A percentile compares a stretch with the other conserved stretches of the same genome.
Evolutionary conservation across 2,113 vertebrate species (phyloP).

Genomic region (Cricetomys ansorgei): DNA sequence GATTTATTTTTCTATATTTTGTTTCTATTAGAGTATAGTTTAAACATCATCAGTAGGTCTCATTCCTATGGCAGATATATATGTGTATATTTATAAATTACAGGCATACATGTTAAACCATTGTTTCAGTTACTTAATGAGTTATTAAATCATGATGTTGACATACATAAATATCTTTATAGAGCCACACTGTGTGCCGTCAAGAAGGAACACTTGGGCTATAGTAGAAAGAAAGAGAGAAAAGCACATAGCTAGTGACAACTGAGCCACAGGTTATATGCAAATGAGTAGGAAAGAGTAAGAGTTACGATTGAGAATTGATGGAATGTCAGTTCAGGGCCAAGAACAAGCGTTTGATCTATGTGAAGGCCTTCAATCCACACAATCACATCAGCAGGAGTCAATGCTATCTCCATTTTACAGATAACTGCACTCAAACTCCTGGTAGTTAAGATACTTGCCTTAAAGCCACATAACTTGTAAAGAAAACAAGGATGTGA

Average conservation of each 20-base stretch:
- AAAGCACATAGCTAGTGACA: not conserved
- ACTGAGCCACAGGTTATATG: not conserved
- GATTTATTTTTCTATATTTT: not conserved
- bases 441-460: not conserved
- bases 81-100: not conserved
- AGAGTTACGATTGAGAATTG: not conserved
- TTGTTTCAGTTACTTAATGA: conserved; percentile 5
- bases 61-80: not conserved
- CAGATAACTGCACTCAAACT: not conserved
- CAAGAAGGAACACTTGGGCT: not conserved
- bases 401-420: not conserved
- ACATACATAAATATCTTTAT: not conserved
- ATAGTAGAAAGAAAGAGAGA: not conserved
- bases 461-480: not conserved
- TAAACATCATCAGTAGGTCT: not conserved
- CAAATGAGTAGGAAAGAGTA: not conserved
- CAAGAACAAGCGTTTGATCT: not conserved
- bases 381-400: not conserved
- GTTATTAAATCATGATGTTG: not conserved
- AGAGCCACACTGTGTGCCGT: not conserved
- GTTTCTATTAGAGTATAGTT: not conserved
- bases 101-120: not conserved
- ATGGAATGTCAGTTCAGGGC: not conserved
- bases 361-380: not conserved
- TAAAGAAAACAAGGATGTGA: not conserved